phyloP scores from a whole-genome alignment of 2,797 vertebrate genomes.

The Sus cebifrons region DNA sequence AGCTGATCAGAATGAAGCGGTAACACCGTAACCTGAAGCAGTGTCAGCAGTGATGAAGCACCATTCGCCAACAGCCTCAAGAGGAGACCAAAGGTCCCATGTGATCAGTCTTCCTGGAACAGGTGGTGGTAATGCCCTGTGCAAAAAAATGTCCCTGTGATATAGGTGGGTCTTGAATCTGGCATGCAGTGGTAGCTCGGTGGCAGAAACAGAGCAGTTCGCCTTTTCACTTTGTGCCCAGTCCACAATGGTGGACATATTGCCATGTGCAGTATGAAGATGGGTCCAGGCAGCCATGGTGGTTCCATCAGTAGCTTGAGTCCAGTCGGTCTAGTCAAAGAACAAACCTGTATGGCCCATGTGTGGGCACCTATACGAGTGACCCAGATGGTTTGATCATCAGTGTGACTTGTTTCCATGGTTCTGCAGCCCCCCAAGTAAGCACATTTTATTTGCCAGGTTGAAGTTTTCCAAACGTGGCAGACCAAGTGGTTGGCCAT shows the following conservation, averaged over 20 bases:
- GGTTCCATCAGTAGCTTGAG: not conserved
- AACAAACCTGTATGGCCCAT: not conserved
- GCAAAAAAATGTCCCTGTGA: not conserved
- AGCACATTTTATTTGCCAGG: not conserved
- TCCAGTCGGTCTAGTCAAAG: not conserved
- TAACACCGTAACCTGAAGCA: no score
- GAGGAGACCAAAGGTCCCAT: not conserved
- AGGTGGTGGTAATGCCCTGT: not conserved
- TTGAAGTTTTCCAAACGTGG: not conserved
- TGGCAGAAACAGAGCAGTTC: not conserved
- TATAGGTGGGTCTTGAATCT: not conserved
- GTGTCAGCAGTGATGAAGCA: no score
- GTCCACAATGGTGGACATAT: fast-evolving
- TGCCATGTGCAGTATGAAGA: not conserved
- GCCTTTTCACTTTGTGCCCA: not conserved
- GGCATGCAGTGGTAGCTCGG: not conserved
- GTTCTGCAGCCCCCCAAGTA: no score
- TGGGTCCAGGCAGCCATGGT: not conserved
- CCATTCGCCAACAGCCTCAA: fast-evolving
- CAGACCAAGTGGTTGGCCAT: not conserved
- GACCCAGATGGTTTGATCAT: not conserved
- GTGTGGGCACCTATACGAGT: not conserved
- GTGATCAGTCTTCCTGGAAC: not conserved
- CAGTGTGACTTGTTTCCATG: not conserved
- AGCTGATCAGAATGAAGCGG: not conserved